Evolutionary conservation across 2,113 vertebrate genomes (phyloP), one percentile per base, ranked within the genome.

Genomic region (Herpetotheres cachinnans): DNA sequence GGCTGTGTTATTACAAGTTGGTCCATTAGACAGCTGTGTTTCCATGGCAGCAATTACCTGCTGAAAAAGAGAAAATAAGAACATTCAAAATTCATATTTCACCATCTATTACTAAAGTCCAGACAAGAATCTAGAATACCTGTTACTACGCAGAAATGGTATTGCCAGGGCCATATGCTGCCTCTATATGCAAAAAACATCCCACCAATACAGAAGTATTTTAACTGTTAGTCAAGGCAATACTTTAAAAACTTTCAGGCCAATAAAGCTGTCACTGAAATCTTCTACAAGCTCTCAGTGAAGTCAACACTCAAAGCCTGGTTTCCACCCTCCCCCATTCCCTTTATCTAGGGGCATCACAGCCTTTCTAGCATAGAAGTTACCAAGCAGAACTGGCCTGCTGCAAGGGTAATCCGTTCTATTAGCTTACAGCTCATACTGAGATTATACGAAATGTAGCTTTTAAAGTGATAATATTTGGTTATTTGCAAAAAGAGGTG

Each of bases 21-120:
- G 99, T 97, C 99, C 99, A 96, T 99, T 99, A 97, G 99, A 99
- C 97, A 99, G 98, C 97, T 99, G 99, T 97, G 99, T 99, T 98
- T 99, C 99, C 99, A 99, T 99, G 98, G 99, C 99, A 98, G 99
- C 98, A 98, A 99, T 99, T 97, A 99, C 99, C 99, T 99, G 99
- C 99, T 99, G 98, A 98, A 99, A 96, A 98, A 98, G 66, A 97
- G 90, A 98, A 97, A 93, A 96, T 62, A 94, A 95, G 55, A 96
- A 90, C 82, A 74, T 95, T 98, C 95, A 98, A 93, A 97, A 97
- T 82, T 96, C 46, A 2, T 93, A 97, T 95, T 96, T 97, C 79
- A 97, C 24, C 49, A 95, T 34, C 40, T 92, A 90, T 84, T 47
- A 94, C 49, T 17, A 94, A 5, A 97, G 59, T 82, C 82, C 47